Percentiles rank a stretch among this genome's conserved stretches.
Conservation (phyloP, 2,797 vertebrate species). For the Manis javanica region DNA sequence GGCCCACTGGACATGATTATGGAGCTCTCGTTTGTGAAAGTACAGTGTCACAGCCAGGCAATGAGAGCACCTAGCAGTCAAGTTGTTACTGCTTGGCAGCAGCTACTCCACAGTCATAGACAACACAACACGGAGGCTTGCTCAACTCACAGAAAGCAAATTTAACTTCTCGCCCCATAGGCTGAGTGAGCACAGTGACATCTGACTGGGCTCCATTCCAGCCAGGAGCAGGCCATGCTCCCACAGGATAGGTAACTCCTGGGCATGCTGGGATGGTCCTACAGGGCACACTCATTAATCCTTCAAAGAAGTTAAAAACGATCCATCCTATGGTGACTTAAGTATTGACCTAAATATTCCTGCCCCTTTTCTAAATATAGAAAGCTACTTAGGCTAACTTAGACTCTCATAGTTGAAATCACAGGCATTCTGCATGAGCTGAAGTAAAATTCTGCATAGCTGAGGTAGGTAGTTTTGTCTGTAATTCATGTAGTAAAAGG, state of each 20-base stretch:
- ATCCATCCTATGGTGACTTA: background rate
- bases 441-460: background rate
- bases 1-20: background rate
- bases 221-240: background rate
- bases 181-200: background rate
- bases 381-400: slow-evolving; percentile 12
- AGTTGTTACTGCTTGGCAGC: slow-evolving; percentile 55
- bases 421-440: background rate
- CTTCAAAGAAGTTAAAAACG: slow-evolving; percentile 19
- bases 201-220: background rate
- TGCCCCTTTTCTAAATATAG: slow-evolving; percentile 52
- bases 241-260: background rate
- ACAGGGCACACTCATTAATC: background rate
- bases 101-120: background rate
- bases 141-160: slow-evolving; percentile 1
- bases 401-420: background rate
- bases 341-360: background rate
- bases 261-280: background rate
- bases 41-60: background rate
- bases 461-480: background rate
- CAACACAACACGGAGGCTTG: background rate
- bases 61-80: background rate
- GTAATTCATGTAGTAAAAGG: background rate
- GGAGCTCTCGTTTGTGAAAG: background rate
- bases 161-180: background rate